Conservation (phyloP, 2,113 vertebrate genomes). For the Geococcyx californianus region DNA sequence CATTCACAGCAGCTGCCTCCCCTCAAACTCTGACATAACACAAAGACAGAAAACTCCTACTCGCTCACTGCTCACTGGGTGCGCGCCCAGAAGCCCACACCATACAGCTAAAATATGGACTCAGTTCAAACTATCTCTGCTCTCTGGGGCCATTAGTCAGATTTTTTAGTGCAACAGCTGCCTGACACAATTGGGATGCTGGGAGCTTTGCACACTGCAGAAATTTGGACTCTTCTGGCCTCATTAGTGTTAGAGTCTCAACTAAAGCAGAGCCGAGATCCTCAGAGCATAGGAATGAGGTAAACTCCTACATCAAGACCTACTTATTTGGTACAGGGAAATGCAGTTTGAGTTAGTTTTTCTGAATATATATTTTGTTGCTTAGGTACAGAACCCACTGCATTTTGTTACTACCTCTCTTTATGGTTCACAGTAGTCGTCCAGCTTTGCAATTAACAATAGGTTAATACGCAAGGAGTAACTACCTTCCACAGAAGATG, state of each 20-base stretch:
- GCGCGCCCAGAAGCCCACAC: background rate
- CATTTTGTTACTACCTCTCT: background rate
- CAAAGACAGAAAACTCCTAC: slow-evolving; percentile 42
- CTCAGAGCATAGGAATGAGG: background rate
- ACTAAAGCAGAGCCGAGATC: background rate
- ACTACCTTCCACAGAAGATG: background rate
- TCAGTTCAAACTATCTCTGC: background rate
- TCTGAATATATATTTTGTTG: background rate
- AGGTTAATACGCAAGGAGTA: background rate
- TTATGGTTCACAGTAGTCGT: background rate
- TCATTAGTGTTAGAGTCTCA: background rate
- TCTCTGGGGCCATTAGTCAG: background rate
- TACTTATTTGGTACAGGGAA: background rate
- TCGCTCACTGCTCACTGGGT: background rate
- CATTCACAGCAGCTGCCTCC: slow-evolving; percentile 44
- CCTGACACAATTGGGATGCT: background rate
- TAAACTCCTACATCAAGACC: background rate
- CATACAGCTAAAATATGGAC: background rate
- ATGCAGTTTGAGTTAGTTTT: background rate
- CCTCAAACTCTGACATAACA: slow-evolving; percentile 29
- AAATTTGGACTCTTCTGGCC: background rate
- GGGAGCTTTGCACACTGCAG: background rate
- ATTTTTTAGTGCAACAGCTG: slow-evolving; percentile 7
- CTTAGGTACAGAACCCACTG: background rate
- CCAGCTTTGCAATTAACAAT: background rate